Evolutionary conservation across 37 sponge, comb jelly and placozoan genomes (phyloP), one percentile per base, ranked within the genome.

Genomic region (Petrosia ficiformis): DNA sequence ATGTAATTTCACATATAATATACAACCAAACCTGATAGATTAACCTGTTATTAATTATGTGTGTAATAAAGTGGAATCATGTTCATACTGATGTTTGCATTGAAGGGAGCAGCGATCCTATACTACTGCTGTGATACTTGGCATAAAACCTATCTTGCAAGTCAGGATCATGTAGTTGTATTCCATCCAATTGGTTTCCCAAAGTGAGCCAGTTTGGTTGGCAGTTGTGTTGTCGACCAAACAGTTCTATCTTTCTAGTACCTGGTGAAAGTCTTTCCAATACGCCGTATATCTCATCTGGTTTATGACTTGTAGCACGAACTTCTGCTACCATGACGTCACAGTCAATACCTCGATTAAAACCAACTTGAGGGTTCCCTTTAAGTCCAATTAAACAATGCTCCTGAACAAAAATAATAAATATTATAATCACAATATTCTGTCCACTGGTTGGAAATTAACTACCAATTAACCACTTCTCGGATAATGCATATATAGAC

Each of bases 161-260:
- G 24, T 84, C 76, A 0, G 74, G 76, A 6, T 90, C 91, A 26
- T 84, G 54, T 2, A 97, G 66, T 1, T 81, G 75, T 33, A 87
- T 83, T 0, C 94, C 94, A 44, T 93, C 83, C 68, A 97, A 72
- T 76, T 97, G 97, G 82, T 97, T 97, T 32, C 97, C 97, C 10
- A 97, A 76, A 35, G 97, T 97, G 11, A 97, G 64, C 97, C 97
- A 97, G 87, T 97, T 97, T 60, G 89, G 86, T 77, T 97, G 97
- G 29, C 83, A 82, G 69, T 97, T 97, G 70, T 97, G 97, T 60
- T 79, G 75, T 2, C 97, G 77, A 1, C 97, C 97, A 85, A 97
- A 97, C 70, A 97, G 76, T 59, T 97, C 97, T 25, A 90, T 59
- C 57, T 97, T 97, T 56, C 86, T 70, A 2, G 92, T 89, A 0